A percentile compares a stretch with the other conserved stretches of the same genome.
Evolutionary conservation across 1,140 invertebrate species (phyloP).

Genomic region (Tetramorium simillimum): DNA sequence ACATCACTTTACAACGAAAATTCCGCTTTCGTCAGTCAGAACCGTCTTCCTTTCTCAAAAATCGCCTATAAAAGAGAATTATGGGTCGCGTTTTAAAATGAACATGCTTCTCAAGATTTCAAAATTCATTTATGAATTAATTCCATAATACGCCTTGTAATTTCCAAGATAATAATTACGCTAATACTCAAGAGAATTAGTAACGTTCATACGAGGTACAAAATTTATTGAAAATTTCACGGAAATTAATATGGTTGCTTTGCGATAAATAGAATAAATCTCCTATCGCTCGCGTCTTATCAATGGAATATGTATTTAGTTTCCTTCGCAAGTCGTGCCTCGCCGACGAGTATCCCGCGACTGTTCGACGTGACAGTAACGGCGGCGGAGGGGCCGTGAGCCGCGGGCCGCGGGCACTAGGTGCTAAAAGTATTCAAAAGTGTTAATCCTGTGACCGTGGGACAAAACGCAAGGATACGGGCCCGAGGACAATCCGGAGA

Average conservation of each 20-base stretch:
- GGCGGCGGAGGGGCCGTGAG: constrained; percentile 73
- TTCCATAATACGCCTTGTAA: neutral
- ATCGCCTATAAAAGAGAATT: constrained; percentile 25
- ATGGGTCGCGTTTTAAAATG: constrained; percentile 23
- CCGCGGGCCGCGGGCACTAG: constrained; percentile 76
- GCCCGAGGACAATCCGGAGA: constrained; percentile 53
- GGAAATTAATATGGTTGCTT: neutral
- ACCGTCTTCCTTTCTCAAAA: constrained; percentile 37
- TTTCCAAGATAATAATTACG: neutral
- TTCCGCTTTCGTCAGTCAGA: constrained; percentile 26
- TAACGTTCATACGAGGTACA: neutral
- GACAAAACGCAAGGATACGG: constrained; percentile 67
- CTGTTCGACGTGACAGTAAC: constrained; percentile 46
- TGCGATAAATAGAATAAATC: neutral
- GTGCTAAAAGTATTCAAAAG: constrained; percentile 82
- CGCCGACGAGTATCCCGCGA: constrained; percentile 37
- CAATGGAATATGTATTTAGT: neutral
- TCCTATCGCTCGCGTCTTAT: neutral
- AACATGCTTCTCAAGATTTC: neutral
- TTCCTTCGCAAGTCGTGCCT: constrained; percentile 8
- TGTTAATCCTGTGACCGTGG: constrained; percentile 73
- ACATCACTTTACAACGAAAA: constrained; percentile 38
- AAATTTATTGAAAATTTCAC: neutral
- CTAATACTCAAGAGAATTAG: neutral
- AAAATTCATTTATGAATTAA: neutral